Conservation (phyloP, 2,797 vertebrate genomes). For the Poeciliopsis presidionis region DNA sequence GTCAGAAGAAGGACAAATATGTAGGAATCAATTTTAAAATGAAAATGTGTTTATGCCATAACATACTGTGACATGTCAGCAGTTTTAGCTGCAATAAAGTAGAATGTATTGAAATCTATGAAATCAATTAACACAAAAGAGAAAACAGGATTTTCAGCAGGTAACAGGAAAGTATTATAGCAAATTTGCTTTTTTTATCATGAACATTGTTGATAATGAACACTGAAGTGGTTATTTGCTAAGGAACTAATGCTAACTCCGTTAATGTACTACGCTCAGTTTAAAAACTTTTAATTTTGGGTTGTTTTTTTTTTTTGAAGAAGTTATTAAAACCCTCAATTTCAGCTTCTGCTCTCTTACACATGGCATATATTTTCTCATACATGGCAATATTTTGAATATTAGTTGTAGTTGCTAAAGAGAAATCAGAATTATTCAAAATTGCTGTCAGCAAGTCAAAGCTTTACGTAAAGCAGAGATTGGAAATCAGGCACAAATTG, state of each 20-base stretch:
- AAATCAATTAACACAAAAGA: too few species aligned
- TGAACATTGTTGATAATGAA: neutral
- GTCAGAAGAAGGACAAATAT: neutral
- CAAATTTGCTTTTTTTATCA: too few species aligned
- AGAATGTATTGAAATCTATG: too few species aligned
- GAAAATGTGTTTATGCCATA: neutral
- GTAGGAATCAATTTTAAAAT: neutral
- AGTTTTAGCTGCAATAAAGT: neutral
- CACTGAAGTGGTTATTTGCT: neutral
- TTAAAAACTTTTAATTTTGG: neutral
- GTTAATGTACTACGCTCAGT: neutral
- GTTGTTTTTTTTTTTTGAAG: neutral
- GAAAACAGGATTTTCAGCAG: too few species aligned
- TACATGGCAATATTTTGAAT: neutral
- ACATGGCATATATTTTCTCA: neutral
- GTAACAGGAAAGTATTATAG: too few species aligned
- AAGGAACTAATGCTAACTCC: neutral
- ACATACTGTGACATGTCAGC: neutral
- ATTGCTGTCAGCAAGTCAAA: neutral
- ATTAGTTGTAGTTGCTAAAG: neutral
- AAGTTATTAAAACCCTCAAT: neutral
- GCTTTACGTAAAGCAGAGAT: neutral
- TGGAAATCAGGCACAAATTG: neutral
- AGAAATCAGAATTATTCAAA: neutral
- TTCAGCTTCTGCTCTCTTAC: neutral